phyloP scores from a whole-genome alignment of 2,797 vertebrate species.

The Margarornis squamiger region DNA sequence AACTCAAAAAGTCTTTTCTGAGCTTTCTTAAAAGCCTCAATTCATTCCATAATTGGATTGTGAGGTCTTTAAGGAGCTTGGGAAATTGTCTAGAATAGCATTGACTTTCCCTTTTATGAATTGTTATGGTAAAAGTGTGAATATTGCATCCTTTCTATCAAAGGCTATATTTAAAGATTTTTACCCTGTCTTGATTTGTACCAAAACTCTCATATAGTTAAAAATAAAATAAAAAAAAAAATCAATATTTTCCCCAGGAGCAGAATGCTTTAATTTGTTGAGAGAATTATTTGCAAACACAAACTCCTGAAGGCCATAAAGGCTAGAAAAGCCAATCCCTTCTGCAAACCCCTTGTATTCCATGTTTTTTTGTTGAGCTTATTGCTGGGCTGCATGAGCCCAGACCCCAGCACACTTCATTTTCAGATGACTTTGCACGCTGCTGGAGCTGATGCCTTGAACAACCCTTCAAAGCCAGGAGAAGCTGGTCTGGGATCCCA shows the following conservation, averaged over 20 bases:
- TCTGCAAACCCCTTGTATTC: background rate
- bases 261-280: constrained; percentile 1
- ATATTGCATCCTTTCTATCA: background rate
- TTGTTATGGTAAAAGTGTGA: background rate
- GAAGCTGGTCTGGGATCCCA: background rate
- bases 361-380: background rate
- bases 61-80: background rate
- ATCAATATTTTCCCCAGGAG: background rate
- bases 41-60: background rate
- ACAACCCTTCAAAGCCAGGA: background rate
- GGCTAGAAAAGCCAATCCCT: background rate
- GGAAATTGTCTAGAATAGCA: background rate
- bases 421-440: background rate
- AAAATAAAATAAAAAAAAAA: background rate
- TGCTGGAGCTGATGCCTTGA: background rate
- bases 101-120: background rate
- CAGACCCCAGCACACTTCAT: background rate
- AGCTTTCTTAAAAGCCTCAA: background rate
- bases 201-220: background rate
- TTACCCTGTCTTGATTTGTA: background rate
- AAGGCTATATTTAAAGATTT: background rate
- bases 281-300: background rate
- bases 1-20: background rate
- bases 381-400: background rate
- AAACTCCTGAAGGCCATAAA: background rate